Base-by-base conservation (phyloP, 2,797 vertebrate genomes). In the Malacoctenus gilli region DNA sequence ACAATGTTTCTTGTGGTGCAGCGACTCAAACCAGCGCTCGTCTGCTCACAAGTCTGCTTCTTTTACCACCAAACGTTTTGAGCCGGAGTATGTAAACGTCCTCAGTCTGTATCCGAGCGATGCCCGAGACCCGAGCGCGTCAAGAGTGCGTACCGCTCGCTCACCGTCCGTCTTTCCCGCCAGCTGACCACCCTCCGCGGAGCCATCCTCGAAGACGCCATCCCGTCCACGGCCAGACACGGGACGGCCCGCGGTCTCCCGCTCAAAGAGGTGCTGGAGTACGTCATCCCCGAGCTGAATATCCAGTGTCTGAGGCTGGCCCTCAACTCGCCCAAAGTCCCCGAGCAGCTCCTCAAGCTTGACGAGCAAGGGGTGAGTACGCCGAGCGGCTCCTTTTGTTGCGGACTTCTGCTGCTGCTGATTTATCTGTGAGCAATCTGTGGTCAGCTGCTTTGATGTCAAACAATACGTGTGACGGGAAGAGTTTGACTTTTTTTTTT, bases 331-430 rank as follows among this genome's bases (percentile, higher is more conserved):
- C 95, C 95, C 47, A 95, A 94, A 84, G 96, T 99, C 66, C 86
- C 93, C 0, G 96, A 98, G 61, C 96, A 98, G 69, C 92, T 99
- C 5, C 94, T 99, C 44, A 97, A 96, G 81, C 88, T 99, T 38
- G 97, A 99, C 48, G 96, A 99, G 64, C 97, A 99, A 82, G 96
- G 96, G 93, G 97, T 99, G 84, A 68, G 96, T 93, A 22, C 23
- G 31, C 3, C 0, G 0, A 39, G 22, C 41, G 13, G 18, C 15
- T 31, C 37, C 41, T 8, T 40, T 54, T 28, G 25, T 28, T 28
- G 9, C 25, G 9, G 25, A 28, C 25, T 9, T 28, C 18, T 56
- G 14, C 10, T 56, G 55, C 13, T 53, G 2, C 6, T 40, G 37
- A 32, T 59, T 34, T 30, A 59, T 42, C 42, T 25, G 5, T 4